Conservation (phyloP, 2,888 invertebrate species). For the Drosophila ezoana region DNA sequence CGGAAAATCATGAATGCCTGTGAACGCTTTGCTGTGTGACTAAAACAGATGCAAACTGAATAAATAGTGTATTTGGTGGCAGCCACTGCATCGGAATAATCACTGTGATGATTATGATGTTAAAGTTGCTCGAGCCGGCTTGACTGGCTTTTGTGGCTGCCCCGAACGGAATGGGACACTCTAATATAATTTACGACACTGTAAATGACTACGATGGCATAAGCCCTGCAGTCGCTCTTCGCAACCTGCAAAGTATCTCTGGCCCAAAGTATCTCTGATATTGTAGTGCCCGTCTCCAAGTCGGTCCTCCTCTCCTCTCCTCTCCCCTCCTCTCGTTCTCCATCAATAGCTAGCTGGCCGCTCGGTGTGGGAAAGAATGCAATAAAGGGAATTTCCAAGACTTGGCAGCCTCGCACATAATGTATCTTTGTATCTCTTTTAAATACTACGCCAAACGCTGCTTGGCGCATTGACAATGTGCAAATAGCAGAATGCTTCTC, state of each 20-base stretch:
- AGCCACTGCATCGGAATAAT: constrained; percentile 27
- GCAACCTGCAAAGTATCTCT: constrained; percentile 59
- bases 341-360: constrained; percentile 12
- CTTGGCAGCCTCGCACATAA: constrained; percentile 74
- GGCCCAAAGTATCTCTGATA: constrained; percentile 65
- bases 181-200: constrained; percentile 80
- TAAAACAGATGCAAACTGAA: constrained; percentile 53
- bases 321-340: constrained; percentile 5
- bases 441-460: constrained; percentile 73
- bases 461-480: constrained; percentile 73
- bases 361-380: constrained; percentile 78
- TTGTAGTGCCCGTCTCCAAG: constrained; percentile 33
- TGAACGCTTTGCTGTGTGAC: background rate
- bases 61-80: constrained; percentile 61
- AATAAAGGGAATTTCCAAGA: constrained; percentile 82
- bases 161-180: constrained; percentile 47
- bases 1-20: too few species aligned
- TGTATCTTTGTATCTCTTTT: constrained; percentile 75
- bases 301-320: constrained; percentile 4
- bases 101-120: constrained; percentile 40
- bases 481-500: constrained; percentile 10
- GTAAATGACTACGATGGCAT: constrained; percentile 66
- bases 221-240: constrained; percentile 66
- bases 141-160: constrained; percentile 48
- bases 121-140: constrained; percentile 52